Evolutionary conservation across 2,113 vertebrate species (phyloP).

Genomic region (Haliaeetus leucogaster): DNA sequence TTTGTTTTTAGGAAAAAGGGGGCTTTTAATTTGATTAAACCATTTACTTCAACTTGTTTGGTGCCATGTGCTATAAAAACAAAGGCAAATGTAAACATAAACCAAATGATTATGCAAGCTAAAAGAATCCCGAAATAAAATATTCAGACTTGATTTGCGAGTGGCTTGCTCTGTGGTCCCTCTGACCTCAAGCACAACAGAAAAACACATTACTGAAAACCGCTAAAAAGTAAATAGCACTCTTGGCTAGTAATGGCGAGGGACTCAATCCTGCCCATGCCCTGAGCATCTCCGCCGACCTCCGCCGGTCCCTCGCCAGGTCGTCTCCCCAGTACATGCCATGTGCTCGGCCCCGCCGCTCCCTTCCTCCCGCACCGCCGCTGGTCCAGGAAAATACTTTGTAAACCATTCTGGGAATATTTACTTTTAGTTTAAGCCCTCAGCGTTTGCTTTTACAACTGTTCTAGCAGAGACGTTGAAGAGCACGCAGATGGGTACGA

Average conservation of each 20-base stretch:
- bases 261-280: background rate
- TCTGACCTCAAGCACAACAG: constrained; percentile 38
- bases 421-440: background rate
- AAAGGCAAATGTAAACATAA: background rate
- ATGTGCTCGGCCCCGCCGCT: fast-evolving
- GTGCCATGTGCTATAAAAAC: background rate
- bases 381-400: fast-evolving
- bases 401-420: background rate
- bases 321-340: background rate
- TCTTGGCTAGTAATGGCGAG: background rate
- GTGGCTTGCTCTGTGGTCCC: background rate
- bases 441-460: background rate
- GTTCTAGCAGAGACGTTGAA: background rate
- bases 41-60: background rate
- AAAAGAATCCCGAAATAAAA: constrained; percentile 6
- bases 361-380: fast-evolving
- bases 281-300: background rate
- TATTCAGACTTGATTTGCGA: background rate
- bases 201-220: constrained; percentile 36
- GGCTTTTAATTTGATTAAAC: background rate
- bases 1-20: background rate
- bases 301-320: fast-evolving
- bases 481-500: fast-evolving
- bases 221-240: background rate
- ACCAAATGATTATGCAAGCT: background rate